Evolutionary conservation across 1,140 invertebrate species (phyloP), one percentile per base, ranked within the genome.

Genomic region (Centruroides sculpturatus): DNA sequence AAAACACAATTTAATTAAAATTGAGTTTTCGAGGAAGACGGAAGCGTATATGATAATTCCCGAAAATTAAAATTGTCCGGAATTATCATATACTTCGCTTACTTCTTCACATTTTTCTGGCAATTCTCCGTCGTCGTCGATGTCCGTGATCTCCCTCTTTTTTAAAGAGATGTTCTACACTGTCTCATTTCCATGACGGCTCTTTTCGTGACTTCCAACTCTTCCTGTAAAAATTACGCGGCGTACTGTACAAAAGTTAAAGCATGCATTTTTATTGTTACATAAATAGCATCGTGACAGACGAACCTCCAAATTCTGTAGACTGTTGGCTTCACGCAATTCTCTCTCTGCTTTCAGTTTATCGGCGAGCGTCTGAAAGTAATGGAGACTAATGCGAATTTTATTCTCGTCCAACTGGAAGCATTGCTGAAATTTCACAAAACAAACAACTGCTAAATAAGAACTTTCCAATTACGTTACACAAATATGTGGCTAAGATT

Each of bases 81-180:
- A 48, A 85, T 81, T 46, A 11, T 77, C 76, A 62, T 83, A 77
- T 35, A 91, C 74, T 61, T 79, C 77, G 23, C 8, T 65, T 62
- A 81, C 53, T 65, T 71, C 72, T 55, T 55, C 8, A 47, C 3
- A 46, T 57, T 8, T 59, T 57, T 23, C 59, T 13, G 10, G 23
- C 3, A 49, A 53, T 46, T 56, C 58, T 55, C 61, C 55, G 41
- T 59, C 50, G 10, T 47, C 47, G 48, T 65, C 47, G 57, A 57
- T 60, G 36, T 50, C 56, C 52, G 55, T 59, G 11, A 47, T 51
- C 47, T 55, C 41, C 35, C 56, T 60, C 64, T 13, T 23, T 35
- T 7, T 55, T 69, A 62, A 72, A 71, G 47, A 74, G 61, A 0
- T 71, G 66, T 36, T 61, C 41, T 2, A 73, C 55, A 47, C 74